These are phyloP conservation scores for Eurois occulta DNA, from an alignment of 2,888 invertebrate genomes.

Conservation along the genomic window DNA sequence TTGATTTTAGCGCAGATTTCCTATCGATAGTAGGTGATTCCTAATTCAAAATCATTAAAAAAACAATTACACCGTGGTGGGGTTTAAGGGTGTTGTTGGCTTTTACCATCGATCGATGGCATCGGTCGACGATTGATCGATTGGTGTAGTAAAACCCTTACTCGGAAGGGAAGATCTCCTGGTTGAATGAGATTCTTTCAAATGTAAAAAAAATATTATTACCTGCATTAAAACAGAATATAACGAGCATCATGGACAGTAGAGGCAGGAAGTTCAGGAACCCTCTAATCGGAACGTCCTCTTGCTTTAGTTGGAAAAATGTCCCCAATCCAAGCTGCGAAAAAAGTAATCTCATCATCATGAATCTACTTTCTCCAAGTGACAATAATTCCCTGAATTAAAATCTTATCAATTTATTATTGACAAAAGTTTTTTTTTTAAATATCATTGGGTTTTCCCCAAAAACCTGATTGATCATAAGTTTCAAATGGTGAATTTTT, in stretches of 20 bases:
- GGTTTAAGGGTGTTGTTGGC: too few relatives aligned
- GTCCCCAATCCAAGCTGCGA: slow-evolving; percentile 35
- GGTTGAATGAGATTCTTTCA: background rate
- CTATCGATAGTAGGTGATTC: too few relatives aligned
- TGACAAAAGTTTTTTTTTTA: background rate
- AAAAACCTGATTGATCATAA: background rate
- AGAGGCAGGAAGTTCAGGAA: slow-evolving; percentile 39
- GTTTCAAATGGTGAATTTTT: too few relatives aligned
- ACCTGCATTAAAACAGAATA: slow-evolving; percentile 33
- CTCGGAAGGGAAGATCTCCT: too few relatives aligned
- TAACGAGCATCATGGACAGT: slow-evolving; percentile 39
- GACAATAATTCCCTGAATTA: background rate
- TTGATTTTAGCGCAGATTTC: too few relatives aligned
- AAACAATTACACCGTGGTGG: too few relatives aligned
- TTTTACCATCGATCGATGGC: too few relatives aligned
- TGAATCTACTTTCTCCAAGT: background rate
- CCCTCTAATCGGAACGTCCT: background rate
- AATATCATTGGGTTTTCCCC: background rate
- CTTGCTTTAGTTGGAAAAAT: slow-evolving; percentile 30
- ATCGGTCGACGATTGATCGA: too few relatives aligned
- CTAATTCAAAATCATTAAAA: too few relatives aligned
- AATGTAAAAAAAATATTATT: background rate
- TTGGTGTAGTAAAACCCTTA: too few relatives aligned
- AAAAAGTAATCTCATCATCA: background rate
- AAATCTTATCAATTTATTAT: background rate